Evolutionary conservation across 1,140 invertebrate species (phyloP), one percentile per base, ranked within the genome.

Genomic region (Drosophila ananassae): DNA sequence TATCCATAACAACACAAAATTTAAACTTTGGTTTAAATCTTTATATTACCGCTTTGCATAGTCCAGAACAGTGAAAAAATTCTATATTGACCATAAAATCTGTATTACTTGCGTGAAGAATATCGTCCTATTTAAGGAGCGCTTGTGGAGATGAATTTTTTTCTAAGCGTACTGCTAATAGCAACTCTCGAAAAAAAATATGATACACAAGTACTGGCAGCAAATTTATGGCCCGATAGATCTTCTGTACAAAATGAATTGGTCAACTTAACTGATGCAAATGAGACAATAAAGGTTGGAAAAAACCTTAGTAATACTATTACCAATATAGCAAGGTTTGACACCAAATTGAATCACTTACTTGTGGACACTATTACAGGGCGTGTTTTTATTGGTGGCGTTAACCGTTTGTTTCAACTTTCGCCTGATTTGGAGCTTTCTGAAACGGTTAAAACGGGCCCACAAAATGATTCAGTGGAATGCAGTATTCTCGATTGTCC

Each of bases 321-420:
- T 22, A 91, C 90, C 59, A 81, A 79, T 69, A 76, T 80, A 3
- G 77, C 73, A 47, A 67, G 75, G 22, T 92, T 92, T 44, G 91
- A 92, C 54, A 91, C 91, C 3, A 63, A 47, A 28, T 69, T 92
- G 1, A 97, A 97, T 92, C 97, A 98, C 92, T 93, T 99, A 67
- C 96, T 97, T 28, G 96, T 98, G 60, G 97, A 99, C 92, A 97
- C 96, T 91, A 96, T 97, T 92, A 98, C 97, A 12, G 97, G 97
- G 34, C 94, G 97, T 44, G 93, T 99, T 8, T 99, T 97, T 93
- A 94, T 99, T 50, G 98, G 98, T 53, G 98, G 97, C 37, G 97
- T 98, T 7, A 99, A 99, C 93, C 94, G 95, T 54, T 94, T 99
- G 32, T 99, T 98, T 92, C 97, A 98, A 92, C 93, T 99, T 12